Base-by-base conservation (phyloP, 2,113 vertebrate species). In the Melierax canorus region DNA sequence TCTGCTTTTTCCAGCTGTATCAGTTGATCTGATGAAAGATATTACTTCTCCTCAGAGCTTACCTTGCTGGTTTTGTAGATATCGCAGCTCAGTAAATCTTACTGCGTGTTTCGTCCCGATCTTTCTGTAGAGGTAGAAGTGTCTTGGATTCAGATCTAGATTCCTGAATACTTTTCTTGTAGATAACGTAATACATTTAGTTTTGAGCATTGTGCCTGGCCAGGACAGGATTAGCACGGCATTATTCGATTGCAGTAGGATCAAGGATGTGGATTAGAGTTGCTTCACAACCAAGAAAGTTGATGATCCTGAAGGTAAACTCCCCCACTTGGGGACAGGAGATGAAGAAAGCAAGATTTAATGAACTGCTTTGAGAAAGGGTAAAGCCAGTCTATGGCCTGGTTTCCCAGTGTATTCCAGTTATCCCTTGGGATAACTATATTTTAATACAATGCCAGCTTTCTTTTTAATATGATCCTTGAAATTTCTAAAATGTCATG, bases 381-480 rank as follows among this genome's bases (percentile, higher is more conserved):
- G 22, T 62, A 94, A 80, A 92, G 45, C 34, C 62, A 87, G 43
- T 26, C 43, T 64, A 10, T 48, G 45, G 60, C 46, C 27, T 72
- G 43, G 9, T 84, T 94, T 72, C 38, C 62, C 43, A 72, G 51
- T 85, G 64, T 95, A 51, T 87, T 91, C 30, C 73, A 75, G 53
- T 90, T 93, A 60, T 88, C 93, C 91, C 90, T 85, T 78, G 80
- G 69, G 74, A 68, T 72, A 88, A 76, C 32, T 58, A 8, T 75
- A 89, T 94, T 94, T 94, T 94, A 90, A 96, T 94, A 96, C 77
- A 94, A 94, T 92, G 79, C 46, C 21, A 96, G 74, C 74, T 94
- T 96, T 85, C 77, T 96, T 96, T 94, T 93, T 82, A 91, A 83
- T 83, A 75, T 7, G 85, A 92, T 88, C 74, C 75, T 76, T 95